Evolutionary conservation across 2,113 vertebrate genomes (phyloP).

Genomic region (Choloepus hoffmanni): DNA sequence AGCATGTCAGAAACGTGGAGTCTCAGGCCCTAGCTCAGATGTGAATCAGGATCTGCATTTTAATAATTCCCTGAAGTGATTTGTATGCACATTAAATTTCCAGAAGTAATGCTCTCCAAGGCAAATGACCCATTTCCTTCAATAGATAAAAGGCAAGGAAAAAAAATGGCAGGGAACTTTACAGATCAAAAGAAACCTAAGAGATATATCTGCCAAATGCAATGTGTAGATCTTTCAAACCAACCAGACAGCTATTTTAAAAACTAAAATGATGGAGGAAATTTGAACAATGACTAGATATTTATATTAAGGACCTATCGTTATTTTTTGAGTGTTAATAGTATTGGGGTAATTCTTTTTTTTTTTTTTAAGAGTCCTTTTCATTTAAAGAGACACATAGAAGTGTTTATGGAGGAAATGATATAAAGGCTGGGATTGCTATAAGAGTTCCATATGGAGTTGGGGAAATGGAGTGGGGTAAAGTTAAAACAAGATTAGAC

Average conservation of each 20-base stretch:
- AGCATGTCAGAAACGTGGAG: background rate
- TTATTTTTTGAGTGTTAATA: background rate
- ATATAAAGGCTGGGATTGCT: background rate
- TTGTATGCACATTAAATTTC: background rate
- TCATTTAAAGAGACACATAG: constrained; percentile 1
- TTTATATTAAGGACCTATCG: background rate
- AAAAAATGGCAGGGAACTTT: background rate
- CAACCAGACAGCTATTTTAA: background rate
- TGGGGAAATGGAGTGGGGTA: background rate
- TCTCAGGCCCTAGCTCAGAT: background rate
- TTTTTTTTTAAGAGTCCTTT: background rate
- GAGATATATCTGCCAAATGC: background rate
- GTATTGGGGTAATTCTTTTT: background rate
- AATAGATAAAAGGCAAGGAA: constrained; percentile 18
- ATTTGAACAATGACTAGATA: constrained; percentile 31
- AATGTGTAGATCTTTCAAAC: constrained; percentile 1
- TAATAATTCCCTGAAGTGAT: constrained; percentile 17
- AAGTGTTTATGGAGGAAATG: background rate
- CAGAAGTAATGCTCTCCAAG: background rate
- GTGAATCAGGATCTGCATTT: constrained; percentile 16
- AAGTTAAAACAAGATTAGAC: background rate
- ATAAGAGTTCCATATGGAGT: background rate
- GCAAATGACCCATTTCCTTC: constrained; percentile 20
- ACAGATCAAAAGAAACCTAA: constrained; percentile 10
- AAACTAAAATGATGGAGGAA: constrained; percentile 17